Evolutionary conservation across 1,140 invertebrate species (phyloP).

Genomic region (Tetramorium simillimum): DNA sequence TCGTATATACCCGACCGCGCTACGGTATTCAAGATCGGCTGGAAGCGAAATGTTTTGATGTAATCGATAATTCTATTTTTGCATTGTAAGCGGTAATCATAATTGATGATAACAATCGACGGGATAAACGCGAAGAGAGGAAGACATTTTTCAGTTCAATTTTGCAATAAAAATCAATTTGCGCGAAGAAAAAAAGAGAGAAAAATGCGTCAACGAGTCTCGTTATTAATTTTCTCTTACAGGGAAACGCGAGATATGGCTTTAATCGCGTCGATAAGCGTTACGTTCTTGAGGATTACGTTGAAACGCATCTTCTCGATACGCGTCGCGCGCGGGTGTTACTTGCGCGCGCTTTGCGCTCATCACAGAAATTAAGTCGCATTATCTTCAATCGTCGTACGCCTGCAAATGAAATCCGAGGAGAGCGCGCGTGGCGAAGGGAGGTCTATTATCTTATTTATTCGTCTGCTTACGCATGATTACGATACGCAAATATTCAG

Average conservation of each 20-base stretch:
- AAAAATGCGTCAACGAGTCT: not conserved
- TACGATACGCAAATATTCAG: constrained; percentile 27
- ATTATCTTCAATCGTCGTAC: constrained; percentile 61
- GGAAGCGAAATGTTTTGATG: not conserved
- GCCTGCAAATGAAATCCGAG: constrained; percentile 64
- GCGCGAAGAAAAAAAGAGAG: not conserved
- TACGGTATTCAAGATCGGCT: not conserved
- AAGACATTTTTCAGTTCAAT: not conserved
- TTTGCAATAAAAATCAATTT: not conserved
- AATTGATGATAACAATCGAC: not conserved
- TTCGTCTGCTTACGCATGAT: constrained; percentile 30
- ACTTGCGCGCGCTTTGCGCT: constrained; percentile 10
- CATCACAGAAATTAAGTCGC: constrained; percentile 57
- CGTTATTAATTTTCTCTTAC: too few species aligned
- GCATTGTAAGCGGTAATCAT: not conserved
- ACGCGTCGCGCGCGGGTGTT: not conserved
- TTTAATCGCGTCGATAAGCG: too few species aligned
- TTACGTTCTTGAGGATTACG: not conserved
- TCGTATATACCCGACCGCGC: not conserved
- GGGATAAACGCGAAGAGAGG: not conserved
- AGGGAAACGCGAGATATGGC: too few species aligned
- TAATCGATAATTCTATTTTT: too few species aligned
- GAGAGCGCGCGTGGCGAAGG: constrained; percentile 31
- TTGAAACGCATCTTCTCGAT: not conserved
- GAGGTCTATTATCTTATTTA: constrained; percentile 54